Conservation (phyloP, 1,140 invertebrate genomes). For the Sycophila sp. region DNA sequence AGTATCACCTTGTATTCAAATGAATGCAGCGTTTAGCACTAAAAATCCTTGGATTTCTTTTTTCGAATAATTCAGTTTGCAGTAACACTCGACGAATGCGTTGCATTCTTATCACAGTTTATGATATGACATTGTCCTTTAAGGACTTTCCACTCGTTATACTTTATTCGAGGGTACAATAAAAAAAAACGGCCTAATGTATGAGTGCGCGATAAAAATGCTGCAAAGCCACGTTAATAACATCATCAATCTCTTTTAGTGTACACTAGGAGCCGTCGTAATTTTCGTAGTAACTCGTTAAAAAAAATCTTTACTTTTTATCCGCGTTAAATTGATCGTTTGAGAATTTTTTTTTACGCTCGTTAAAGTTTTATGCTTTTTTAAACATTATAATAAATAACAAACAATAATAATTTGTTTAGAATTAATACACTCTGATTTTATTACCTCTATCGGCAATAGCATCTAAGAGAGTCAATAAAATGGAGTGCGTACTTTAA, state of each 20-base stretch:
- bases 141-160: neutral
- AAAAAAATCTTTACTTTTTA: neutral
- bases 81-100: no score
- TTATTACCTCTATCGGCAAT: neutral
- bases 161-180: no score
- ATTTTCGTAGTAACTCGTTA: neutral
- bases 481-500: neutral
- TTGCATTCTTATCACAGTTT: constrained; percentile 22
- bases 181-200: neutral
- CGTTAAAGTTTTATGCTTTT: neutral
- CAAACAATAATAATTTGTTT: no score
- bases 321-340: neutral
- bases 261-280: neutral
- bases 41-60: no score
- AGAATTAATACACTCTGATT: neutral
- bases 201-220: neutral
- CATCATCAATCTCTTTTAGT: neutral
- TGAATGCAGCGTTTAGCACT: no score
- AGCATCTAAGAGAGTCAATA: neutral
- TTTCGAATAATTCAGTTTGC: no score
- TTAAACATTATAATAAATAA: neutral
- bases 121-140: constrained; percentile 37
- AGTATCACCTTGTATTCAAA: no score
- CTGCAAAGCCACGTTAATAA: neutral
- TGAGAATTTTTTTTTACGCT: neutral